Evolutionary conservation across 2,797 vertebrate genomes (phyloP).

Genomic region (Platyrinchus mystaceus): DNA sequence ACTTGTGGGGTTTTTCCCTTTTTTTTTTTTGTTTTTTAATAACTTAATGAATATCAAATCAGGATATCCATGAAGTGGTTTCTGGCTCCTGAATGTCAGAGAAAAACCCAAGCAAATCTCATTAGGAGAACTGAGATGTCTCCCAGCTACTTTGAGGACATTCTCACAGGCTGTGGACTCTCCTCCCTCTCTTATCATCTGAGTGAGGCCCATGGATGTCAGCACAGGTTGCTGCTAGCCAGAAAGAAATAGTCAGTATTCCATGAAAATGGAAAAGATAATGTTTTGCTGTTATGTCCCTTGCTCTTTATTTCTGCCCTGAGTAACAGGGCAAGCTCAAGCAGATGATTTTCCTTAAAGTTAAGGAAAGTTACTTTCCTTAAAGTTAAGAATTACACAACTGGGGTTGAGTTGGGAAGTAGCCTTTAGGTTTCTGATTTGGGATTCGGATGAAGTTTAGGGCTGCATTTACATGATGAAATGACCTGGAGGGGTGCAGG

Average conservation of each 20-base stretch:
- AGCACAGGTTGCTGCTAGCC: neutral
- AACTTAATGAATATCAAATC: neutral
- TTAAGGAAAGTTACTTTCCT: no score
- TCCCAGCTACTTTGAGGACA: neutral
- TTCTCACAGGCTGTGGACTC: neutral
- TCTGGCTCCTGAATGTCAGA: neutral
- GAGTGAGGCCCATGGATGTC: neutral
- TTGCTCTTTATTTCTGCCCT: neutral
- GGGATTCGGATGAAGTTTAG: neutral
- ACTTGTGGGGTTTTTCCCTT: no score
- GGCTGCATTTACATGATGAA: neutral
- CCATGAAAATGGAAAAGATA: neutral
- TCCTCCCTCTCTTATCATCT: neutral
- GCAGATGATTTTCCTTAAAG: neutral
- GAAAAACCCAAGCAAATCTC: neutral
- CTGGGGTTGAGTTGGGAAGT: accelerated
- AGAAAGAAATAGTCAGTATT: neutral
- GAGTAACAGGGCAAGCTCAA: neutral
- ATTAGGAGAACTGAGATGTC: neutral
- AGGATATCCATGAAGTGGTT: neutral
- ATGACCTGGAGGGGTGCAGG: no score
- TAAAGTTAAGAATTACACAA: neutral
- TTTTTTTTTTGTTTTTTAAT: no score
- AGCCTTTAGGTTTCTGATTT: neutral
- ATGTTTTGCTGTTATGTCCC: accelerated